Evolutionary conservation across 2,888 invertebrate genomes (phyloP).

Genomic region (Busseola fusca): DNA sequence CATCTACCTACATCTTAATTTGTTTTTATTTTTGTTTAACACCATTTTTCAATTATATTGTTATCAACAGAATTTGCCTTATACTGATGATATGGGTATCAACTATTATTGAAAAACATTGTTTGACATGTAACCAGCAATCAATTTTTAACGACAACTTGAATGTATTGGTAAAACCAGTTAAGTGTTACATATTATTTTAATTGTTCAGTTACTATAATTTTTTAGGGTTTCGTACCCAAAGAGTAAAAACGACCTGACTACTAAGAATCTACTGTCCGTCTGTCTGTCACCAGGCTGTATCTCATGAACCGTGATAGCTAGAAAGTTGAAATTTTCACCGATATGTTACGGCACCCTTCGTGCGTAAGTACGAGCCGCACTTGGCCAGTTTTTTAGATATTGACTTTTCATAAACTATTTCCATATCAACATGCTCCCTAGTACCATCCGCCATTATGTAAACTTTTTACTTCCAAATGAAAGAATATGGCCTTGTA

Average conservation of each 20-base stretch:
- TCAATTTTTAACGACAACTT: not conserved
- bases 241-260: too few species aligned
- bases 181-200: not conserved
- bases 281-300: too few species aligned
- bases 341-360: too few species aligned
- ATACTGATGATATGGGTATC: not conserved
- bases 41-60: not conserved
- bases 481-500: not conserved
- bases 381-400: too few species aligned
- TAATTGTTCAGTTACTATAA: not conserved
- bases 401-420: not conserved
- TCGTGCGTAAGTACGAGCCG: too few species aligned
- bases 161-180: not conserved
- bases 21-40: not conserved
- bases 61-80: not conserved
- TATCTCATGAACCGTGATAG: too few species aligned
- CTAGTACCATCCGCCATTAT: not conserved
- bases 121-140: not conserved
- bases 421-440: too few species aligned
- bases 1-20: not conserved
- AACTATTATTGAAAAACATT: not conserved
- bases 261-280: too few species aligned
- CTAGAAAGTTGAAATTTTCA: too few species aligned
- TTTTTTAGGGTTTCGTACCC: not conserved
- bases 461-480: not conserved